Percentiles rank a stretch among this genome's conserved stretches.
Evolutionary conservation across 2,113 vertebrate genomes (phyloP).

Genomic region (Sus scrofa): DNA sequence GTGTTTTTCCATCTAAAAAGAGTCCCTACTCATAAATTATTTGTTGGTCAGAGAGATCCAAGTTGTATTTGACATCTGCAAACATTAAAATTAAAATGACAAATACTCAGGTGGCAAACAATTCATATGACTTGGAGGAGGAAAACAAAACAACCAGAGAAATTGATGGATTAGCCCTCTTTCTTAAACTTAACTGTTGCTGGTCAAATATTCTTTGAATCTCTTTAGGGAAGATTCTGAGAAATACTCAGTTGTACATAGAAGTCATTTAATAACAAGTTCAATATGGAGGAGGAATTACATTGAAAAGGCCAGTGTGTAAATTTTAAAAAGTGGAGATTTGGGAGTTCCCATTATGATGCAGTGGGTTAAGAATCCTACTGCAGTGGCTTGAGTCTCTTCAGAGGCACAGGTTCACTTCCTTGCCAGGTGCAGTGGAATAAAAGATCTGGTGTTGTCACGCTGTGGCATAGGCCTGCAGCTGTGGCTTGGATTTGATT

Average conservation of each 20-base stretch:
- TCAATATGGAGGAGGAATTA: background rate
- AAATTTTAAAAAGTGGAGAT: background rate
- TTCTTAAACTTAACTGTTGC: constrained; percentile 32
- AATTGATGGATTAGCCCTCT: background rate
- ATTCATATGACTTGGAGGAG: background rate
- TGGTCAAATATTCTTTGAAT: background rate
- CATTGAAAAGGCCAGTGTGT: background rate
- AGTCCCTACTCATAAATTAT: background rate
- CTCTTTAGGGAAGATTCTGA: background rate
- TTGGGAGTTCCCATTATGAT: background rate
- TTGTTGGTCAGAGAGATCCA: constrained; percentile 25
- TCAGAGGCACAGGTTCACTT: too few relatives aligned
- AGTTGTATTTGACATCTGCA: background rate
- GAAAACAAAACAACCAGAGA: background rate
- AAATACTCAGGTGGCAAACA: constrained; percentile 65
- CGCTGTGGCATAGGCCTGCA: too few relatives aligned
- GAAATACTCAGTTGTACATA: background rate
- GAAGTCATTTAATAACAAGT: background rate
- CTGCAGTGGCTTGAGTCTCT: too few relatives aligned
- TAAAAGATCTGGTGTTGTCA: too few relatives aligned
- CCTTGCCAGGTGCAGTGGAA: too few relatives aligned
- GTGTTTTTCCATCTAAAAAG: background rate
- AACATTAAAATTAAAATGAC: constrained; percentile 54
- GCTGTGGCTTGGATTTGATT: too few relatives aligned
- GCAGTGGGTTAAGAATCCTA: too few relatives aligned